Evolutionary conservation across 2,888 invertebrate genomes (phyloP), one percentile per base, ranked within the genome.

Genomic region (Spicauda simplicius): DNA sequence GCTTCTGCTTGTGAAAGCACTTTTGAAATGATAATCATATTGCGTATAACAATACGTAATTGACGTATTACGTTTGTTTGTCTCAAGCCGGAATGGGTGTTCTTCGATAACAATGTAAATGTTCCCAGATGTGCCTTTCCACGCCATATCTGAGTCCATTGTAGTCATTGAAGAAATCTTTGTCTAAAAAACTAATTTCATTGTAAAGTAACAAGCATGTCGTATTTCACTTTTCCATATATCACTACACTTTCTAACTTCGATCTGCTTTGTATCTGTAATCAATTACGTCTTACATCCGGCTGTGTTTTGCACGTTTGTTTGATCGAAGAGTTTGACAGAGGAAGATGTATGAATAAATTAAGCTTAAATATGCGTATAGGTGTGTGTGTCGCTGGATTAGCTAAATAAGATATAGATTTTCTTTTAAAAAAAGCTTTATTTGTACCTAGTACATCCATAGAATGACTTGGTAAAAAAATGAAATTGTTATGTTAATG

Each of bases 101-200:
- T 54, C 55, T 48, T 65, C 59, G 19, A 54, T 66, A 66, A 66
- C 66, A 66, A 55, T 66, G 66, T 66, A 18, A 53, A 33, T 61
- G 10, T 66, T 66, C 65, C 25, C 66, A 66, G 60, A 18, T 55
- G 45, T 55, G 65, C 65, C 60, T 66, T 66, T 66, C 60, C 50
- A 60, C 48, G 55, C 60, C 60, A 60, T 66, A 66, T 33, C 66
- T 20, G 60, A 59, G 45, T 18, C 45, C 55, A 66, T 66, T 66
- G 59, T 66, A 60, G 20, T 33, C 55, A 60, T 18, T 54, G 19
- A 65, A 60, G 59, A 66, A 66, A 52, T 33, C 30, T 41, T 7
- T 10, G 50, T 18, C n/a, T 54, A 25, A 55, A 66, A 66, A 59
- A 60, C 56, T 18, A 59, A 55, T 66, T 55, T 56, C 60, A 61